Conservation (phyloP, 2,888 invertebrate genomes). For the Crossocerus cetratus region DNA sequence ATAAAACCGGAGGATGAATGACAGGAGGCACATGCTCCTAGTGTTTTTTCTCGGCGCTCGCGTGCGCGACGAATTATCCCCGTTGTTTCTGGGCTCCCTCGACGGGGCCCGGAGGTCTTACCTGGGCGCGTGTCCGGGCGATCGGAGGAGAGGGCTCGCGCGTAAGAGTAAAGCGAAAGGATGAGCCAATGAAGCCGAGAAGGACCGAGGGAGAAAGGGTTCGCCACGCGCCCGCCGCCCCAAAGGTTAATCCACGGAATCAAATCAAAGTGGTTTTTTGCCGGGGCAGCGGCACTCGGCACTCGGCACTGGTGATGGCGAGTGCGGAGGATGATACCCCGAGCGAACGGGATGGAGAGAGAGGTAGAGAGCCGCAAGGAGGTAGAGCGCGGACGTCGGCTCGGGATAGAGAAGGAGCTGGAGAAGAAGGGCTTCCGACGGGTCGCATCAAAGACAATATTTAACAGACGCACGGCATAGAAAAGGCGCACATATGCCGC, state of each 20-base stretch:
- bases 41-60: slow-evolving; percentile 35
- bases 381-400: slow-evolving; percentile 12
- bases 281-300: slow-evolving; percentile 27
- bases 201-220: slow-evolving; percentile 56
- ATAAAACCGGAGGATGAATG: background rate
- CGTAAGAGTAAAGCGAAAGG: slow-evolving; percentile 21
- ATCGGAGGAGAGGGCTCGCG: slow-evolving; percentile 30
- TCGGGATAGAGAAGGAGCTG: background rate
- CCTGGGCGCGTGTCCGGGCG: slow-evolving; percentile 74
- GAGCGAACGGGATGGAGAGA: slow-evolving; percentile 11
- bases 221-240: slow-evolving; percentile 71
- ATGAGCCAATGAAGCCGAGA: slow-evolving; percentile 19
- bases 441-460: slow-evolving; percentile 76
- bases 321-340: background rate
- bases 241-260: slow-evolving; percentile 73
- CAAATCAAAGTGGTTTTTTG: slow-evolving; percentile 74
- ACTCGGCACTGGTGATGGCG: background rate
- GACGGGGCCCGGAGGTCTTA: slow-evolving; percentile 52
- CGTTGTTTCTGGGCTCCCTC: slow-evolving; percentile 15
- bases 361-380: slow-evolving; percentile 16
- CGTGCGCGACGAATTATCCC: slow-evolving; percentile 40
- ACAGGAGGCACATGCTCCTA: slow-evolving; percentile 15
- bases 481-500: slow-evolving; percentile 70
- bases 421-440: slow-evolving; percentile 70
- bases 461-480: slow-evolving; percentile 66